A percentile compares a stretch with the other conserved stretches of the same genome.
Evolutionary conservation across 2,113 vertebrate species (phyloP).

Genomic region (Ciconia stormi): DNA sequence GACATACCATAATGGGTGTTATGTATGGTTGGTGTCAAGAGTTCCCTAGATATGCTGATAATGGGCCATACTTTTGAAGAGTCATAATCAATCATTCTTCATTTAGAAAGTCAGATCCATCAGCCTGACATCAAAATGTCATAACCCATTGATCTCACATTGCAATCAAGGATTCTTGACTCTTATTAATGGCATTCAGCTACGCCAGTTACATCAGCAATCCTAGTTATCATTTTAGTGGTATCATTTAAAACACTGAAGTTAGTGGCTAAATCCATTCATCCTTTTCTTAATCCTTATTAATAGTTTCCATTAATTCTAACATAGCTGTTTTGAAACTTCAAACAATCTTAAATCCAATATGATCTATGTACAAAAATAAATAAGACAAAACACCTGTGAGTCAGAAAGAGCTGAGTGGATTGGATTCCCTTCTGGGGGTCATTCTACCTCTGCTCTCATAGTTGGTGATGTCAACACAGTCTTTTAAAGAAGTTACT

Average conservation of each 20-base stretch:
- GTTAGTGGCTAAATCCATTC: neutral
- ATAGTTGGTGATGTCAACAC: slow-evolving; percentile 52
- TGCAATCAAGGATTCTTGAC: neutral
- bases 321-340: neutral
- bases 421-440: slow-evolving; percentile 10
- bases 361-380: neutral
- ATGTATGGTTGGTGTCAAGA: slow-evolving; percentile 14
- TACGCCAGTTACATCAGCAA: neutral
- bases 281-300: neutral
- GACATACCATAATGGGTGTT: neutral
- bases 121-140: slow-evolving; percentile 51
- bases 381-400: neutral
- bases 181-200: neutral
- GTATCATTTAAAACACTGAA: neutral
- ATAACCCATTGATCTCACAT: slow-evolving; percentile 51
- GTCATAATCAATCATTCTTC: slow-evolving; percentile 37
- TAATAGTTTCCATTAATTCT: neutral
- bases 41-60: slow-evolving; percentile 12
- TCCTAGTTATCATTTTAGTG: neutral
- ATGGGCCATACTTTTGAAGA: slow-evolving; percentile 24
- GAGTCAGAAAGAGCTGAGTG: neutral
- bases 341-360: neutral
- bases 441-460: slow-evolving; percentile 34
- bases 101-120: slow-evolving; percentile 44
- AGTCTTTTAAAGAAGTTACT: slow-evolving; percentile 46